phyloP scores from a whole-genome alignment of 1,140 invertebrate genomes.

The Doryteuthis pealeii region DNA sequence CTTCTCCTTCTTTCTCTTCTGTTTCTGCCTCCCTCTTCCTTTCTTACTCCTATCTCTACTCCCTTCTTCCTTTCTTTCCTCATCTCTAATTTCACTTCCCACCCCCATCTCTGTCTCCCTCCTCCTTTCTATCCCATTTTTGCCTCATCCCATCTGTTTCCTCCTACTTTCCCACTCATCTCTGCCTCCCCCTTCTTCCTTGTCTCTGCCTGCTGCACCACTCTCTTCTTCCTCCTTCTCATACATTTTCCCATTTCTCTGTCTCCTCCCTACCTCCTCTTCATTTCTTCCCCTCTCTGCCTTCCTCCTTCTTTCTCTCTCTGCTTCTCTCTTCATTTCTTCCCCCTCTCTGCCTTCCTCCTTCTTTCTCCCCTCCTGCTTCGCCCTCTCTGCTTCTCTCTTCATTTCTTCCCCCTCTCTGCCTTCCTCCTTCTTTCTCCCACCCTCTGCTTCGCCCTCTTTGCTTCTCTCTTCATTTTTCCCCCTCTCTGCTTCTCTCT shows the following conservation, averaged over 20 bases:
- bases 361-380: background rate
- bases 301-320: too few species aligned
- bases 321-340: background rate
- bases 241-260: too few species aligned
- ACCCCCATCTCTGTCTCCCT: background rate
- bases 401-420: background rate
- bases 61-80: background rate
- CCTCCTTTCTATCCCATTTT: background rate
- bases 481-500: too few species aligned
- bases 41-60: background rate
- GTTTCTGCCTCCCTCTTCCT: background rate
- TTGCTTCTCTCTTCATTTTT: background rate
- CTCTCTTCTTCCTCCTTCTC: too few species aligned
- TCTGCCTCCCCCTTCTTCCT: background rate
- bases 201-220: background rate
- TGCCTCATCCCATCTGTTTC: background rate
- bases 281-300: too few species aligned
- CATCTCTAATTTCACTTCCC: background rate
- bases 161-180: background rate
- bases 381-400: background rate
- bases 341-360: background rate
- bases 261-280: too few species aligned
- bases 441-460: background rate
- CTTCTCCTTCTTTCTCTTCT: background rate
- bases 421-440: background rate